Base-by-base conservation (phyloP, 2,888 invertebrate genomes). In the Achlya flavicornis region DNA sequence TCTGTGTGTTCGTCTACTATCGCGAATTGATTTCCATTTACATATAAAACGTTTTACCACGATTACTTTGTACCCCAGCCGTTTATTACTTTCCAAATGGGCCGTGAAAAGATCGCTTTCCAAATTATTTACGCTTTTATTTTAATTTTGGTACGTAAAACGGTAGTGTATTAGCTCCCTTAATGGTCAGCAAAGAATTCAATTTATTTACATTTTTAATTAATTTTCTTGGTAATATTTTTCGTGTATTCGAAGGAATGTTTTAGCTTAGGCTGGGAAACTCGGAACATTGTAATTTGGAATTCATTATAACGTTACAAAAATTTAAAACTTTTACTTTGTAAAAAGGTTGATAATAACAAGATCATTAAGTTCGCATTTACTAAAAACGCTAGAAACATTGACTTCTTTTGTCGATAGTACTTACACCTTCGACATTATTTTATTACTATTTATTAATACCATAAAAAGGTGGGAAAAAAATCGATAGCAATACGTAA, bases 21-120 rank as follows among this genome's bases (percentile, higher is more conserved):
- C 75, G 71, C 66, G 67, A 78, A 84, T 85, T 87, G 89, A 87
- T 90, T 89, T 84, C 74, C 79, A 87, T 90, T 90, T 85, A 86
- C 88, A 88, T 87, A 84, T 75, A 87, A 86, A 90, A 84, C 85
- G 86, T 85, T 88, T 85, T 80, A 81, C 79, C 78, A 70, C 76
- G 83, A 90, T 88, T 87, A 86, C 87, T 85, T 83, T 81, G 81
- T 80, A 80, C 73, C 76, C 68, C 71, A 69, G 61, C 70, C 81
- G 79, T 87, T 87, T 89, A 85, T 85, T 83, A 84, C 83, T 73
- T 75, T 69, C 63, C 77, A 80, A 81, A 85, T 86, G 81, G 81
- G 77, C 77, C 79, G 80, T 77, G 76, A 82, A 86, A 80, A 79
- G 71, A 83, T 78, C 76, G 73, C 73, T 76, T 76, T 71, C 61